Conservation (phyloP, 30 jellyfish, hydroid and myxozoan species). For the Morbakka virulenta region DNA sequence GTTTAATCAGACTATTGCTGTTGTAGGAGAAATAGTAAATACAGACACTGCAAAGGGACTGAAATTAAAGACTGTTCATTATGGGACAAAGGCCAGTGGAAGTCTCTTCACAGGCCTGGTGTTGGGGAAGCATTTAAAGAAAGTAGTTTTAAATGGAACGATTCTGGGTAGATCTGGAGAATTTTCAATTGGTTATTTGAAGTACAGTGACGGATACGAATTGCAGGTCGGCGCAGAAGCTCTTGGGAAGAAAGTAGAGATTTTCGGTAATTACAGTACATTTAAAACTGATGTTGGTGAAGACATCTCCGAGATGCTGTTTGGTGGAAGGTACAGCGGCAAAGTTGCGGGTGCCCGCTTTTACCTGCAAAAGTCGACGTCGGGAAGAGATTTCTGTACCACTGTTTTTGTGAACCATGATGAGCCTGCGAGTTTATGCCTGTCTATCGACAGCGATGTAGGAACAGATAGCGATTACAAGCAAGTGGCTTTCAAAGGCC, state of each 20-base stretch:
- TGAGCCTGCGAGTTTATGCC: neutral
- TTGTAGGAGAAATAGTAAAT: constrained; percentile 59
- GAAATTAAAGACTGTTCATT: constrained; percentile 61
- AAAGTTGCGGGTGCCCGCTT: neutral
- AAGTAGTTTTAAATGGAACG: constrained; percentile 51
- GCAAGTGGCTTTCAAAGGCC: constrained; percentile 26
- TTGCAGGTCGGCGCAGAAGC: constrained; percentile 46
- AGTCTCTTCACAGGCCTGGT: constrained; percentile 66
- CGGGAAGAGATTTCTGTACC: neutral
- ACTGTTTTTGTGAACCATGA: neutral
- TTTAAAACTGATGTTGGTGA: neutral
- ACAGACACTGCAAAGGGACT: constrained; percentile 66
- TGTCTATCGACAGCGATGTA: neutral
- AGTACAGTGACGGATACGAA: constrained; percentile 19
- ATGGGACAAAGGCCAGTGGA: constrained; percentile 46
- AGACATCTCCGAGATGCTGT: neutral
- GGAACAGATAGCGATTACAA: neutral
- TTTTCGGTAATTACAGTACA: constrained; percentile 52
- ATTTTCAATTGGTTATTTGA: constrained; percentile 35
- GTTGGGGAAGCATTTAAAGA: constrained; percentile 37
- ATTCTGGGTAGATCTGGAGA: constrained; percentile 15
- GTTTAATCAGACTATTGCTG: constrained; percentile 68
- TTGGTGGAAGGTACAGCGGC: neutral
- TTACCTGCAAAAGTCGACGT: neutral
- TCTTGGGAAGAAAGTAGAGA: constrained; percentile 59